These are phyloP conservation scores for Entelurus aequoreus DNA, from an alignment of 2,113 vertebrate genomes.

Conservation along the genomic window DNA sequence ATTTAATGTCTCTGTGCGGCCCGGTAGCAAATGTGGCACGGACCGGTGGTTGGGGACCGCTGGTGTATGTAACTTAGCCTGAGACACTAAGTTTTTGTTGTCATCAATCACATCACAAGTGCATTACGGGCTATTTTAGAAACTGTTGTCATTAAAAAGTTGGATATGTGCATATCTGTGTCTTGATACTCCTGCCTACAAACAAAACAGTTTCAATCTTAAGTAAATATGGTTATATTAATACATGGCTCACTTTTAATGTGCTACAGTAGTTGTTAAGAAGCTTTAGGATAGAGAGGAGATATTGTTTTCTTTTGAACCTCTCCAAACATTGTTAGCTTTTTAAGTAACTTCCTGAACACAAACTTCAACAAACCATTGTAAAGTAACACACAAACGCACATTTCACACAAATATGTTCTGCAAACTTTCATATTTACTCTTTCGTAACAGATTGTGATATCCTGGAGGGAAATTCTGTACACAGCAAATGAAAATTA, in stretches of 20 bases:
- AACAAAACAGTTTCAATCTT: too few species aligned
- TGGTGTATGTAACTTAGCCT: background rate
- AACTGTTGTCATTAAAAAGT: conserved; percentile 14
- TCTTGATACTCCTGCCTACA: too few species aligned
- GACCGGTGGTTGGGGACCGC: too few species aligned
- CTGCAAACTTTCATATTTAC: conserved; percentile 11
- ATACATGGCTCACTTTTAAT: background rate
- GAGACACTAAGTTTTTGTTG: conserved; percentile 1
- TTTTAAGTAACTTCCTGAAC: background rate
- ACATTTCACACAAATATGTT: background rate
- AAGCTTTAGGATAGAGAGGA: background rate
- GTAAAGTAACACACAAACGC: background rate
- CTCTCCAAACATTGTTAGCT: background rate
- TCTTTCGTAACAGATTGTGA: conserved; percentile 21
- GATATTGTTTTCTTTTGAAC: background rate
- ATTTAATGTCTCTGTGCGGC: too few species aligned
- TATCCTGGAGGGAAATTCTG: conserved; percentile 9
- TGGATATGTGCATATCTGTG: too few species aligned
- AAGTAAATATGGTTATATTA: too few species aligned
- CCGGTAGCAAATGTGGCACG: too few species aligned
- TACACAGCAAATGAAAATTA: conserved; percentile 16
- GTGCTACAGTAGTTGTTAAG: background rate
- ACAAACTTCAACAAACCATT: background rate
- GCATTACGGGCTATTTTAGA: background rate
- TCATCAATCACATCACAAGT: background rate